Evolutionary conservation across 2,113 vertebrate genomes (phyloP).

Genomic region (Sinosuthora webbiana): DNA sequence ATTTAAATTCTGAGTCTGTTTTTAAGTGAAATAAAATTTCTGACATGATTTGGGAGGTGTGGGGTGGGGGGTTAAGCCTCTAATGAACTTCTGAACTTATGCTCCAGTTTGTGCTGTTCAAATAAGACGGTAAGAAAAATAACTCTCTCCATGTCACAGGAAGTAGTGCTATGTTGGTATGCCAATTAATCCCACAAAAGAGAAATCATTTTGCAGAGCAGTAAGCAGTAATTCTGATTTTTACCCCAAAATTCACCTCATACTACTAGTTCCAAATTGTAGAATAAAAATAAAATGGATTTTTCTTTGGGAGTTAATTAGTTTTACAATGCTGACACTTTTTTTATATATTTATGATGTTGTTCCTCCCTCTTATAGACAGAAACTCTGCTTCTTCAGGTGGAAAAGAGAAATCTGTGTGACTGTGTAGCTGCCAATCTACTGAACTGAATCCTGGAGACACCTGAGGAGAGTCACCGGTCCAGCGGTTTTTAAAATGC

Average conservation of each 20-base stretch:
- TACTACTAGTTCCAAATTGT: not conserved
- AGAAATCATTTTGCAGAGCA: not conserved
- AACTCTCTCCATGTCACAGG: not conserved
- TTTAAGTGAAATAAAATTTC: not conserved
- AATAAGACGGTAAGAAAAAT: not conserved
- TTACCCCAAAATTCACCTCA: not conserved
- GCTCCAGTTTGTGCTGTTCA: not conserved
- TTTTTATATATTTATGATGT: not conserved
- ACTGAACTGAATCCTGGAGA: slow-evolving; percentile 50
- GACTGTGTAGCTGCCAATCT: slow-evolving; percentile 53
- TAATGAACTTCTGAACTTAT: not conserved
- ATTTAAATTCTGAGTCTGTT: not conserved
- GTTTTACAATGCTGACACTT: not conserved
- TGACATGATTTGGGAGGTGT: not conserved
- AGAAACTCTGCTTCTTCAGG: slow-evolving; percentile 66
- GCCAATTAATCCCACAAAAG: not conserved
- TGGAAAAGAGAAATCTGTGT: slow-evolving; percentile 63
- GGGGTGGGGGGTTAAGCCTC: not conserved
- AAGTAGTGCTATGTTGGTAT: not conserved
- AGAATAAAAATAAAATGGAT: not conserved
- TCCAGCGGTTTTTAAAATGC: not conserved
- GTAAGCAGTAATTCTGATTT: not conserved
- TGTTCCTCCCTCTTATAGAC: slow-evolving; percentile 23
- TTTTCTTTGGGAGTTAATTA: not conserved
- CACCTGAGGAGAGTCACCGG: not conserved